Evolutionary conservation across 2,888 invertebrate genomes (phyloP).

Genomic region (Heliothis peltigera): DNA sequence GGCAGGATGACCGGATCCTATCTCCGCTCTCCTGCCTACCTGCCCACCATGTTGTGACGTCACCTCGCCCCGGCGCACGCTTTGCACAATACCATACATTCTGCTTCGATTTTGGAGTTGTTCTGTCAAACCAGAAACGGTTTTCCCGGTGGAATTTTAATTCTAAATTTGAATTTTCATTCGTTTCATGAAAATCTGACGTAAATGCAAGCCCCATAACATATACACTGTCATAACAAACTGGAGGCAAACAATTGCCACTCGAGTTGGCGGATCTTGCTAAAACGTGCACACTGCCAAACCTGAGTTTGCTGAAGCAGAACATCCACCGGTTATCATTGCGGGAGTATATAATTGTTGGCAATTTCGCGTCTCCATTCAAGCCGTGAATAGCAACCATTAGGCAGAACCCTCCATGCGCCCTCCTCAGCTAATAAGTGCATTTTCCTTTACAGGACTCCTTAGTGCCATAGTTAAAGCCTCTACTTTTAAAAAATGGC

Average conservation of each 20-base stretch:
- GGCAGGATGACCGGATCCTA: conserved; percentile 90
- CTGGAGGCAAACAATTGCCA: conserved; percentile 26
- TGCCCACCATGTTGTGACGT: conserved; percentile 87
- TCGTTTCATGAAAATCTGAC: background rate
- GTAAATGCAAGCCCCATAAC: background rate
- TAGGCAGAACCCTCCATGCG: conserved; percentile 84
- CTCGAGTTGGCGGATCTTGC: conserved; percentile 49
- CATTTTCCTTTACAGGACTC: conserved; percentile 87
- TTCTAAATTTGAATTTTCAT: conserved; percentile 3
- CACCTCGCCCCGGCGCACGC: conserved; percentile 70
- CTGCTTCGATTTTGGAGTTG: conserved; percentile 67
- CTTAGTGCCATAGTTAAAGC: conserved; percentile 85
- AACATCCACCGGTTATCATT: conserved; percentile 88
- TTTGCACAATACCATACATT: conserved; percentile 61
- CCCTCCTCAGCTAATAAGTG: conserved; percentile 88
- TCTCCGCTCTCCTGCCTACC: conserved; percentile 87
- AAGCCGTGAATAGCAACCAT: conserved; percentile 87
- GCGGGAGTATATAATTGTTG: conserved; percentile 89
- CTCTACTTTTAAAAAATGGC: conserved; percentile 77
- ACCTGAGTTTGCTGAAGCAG: conserved; percentile 75
- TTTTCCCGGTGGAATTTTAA: conserved; percentile 33
- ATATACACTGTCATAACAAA: conserved; percentile 8
- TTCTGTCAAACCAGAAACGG: conserved; percentile 59
- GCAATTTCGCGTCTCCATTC: conserved; percentile 88
- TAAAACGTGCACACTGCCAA: conserved; percentile 64